Conservation (phyloP, 1,140 invertebrate genomes). For the Aphelinus atriplicis region DNA sequence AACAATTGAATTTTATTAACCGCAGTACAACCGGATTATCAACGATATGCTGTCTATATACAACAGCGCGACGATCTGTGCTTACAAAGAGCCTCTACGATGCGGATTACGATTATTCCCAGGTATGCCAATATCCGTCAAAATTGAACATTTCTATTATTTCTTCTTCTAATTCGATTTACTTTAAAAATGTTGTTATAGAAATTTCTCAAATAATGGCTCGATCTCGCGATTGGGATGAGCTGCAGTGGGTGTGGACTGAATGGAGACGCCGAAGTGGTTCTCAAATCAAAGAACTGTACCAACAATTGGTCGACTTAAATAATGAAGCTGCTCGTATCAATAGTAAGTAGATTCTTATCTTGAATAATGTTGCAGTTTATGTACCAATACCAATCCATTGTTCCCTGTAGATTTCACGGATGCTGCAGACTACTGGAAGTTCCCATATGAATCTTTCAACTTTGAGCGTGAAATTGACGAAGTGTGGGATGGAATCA, state of each 20-base stretch:
- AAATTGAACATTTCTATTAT: background rate
- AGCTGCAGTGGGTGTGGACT: conserved; percentile 85
- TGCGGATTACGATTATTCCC: conserved; percentile 85
- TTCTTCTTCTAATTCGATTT: background rate
- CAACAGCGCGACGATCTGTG: conserved; percentile 86
- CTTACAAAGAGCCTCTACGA: conserved; percentile 82
- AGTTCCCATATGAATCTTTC: conserved; percentile 81
- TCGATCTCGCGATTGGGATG: conserved; percentile 83
- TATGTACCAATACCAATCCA: background rate
- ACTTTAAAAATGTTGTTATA: conserved; percentile 39
- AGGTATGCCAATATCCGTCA: conserved; percentile 64
- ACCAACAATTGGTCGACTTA: conserved; percentile 82
- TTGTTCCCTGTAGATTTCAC: conserved; percentile 75
- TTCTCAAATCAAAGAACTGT: conserved; percentile 81
- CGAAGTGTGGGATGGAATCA: conserved; percentile 83
- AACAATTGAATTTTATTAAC: conserved; percentile 45
- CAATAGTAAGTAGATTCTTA: conserved; percentile 76
- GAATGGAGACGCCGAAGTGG: conserved; percentile 86
- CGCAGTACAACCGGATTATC: conserved; percentile 84
- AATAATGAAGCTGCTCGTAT: conserved; percentile 87
- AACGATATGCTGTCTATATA: conserved; percentile 91
- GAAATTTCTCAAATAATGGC: conserved; percentile 70
- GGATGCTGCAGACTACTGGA: conserved; percentile 85
- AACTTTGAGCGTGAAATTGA: conserved; percentile 81
- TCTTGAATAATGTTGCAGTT: background rate